Evolutionary conservation across 2,797 vertebrate genomes (phyloP).

Genomic region (Sarcoramphus papa): DNA sequence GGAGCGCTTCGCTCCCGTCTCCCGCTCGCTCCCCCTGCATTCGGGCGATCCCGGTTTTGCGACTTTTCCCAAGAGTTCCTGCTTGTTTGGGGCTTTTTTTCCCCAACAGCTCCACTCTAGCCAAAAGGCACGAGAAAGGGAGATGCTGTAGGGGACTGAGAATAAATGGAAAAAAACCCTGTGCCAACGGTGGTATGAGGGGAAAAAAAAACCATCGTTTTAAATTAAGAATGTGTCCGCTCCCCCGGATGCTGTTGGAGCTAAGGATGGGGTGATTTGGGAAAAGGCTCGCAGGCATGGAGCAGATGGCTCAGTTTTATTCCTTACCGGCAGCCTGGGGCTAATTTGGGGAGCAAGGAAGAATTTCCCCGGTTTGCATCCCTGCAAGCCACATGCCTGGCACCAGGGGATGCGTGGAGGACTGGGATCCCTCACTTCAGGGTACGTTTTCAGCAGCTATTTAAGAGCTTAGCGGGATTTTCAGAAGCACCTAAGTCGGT

Average conservation of each 20-base stretch:
- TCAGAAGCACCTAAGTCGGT: background rate
- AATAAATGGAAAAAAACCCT: background rate
- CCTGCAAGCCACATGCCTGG: fast-evolving
- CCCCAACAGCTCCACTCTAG: background rate
- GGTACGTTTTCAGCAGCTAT: background rate
- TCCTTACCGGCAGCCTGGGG: background rate
- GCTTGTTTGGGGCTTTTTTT: background rate
- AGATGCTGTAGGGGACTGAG: background rate
- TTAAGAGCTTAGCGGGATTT: background rate
- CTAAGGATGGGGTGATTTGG: background rate
- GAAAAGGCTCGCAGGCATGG: background rate
- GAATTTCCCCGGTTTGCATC: background rate
- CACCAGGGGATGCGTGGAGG: fast-evolving
- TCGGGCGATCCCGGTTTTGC: background rate
- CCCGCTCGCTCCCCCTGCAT: background rate
- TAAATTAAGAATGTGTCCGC: fast-evolving
- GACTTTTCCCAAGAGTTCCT: background rate
- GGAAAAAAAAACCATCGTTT: background rate
- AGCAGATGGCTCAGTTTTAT: background rate
- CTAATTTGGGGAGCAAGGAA: background rate
- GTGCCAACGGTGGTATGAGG: background rate
- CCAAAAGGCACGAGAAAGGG: background rate
- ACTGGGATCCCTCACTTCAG: background rate
- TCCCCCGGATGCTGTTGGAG: background rate
- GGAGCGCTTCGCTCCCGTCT: fast-evolving